Conservation (phyloP, 2,113 vertebrate genomes). For the Callaeas wilsoni region DNA sequence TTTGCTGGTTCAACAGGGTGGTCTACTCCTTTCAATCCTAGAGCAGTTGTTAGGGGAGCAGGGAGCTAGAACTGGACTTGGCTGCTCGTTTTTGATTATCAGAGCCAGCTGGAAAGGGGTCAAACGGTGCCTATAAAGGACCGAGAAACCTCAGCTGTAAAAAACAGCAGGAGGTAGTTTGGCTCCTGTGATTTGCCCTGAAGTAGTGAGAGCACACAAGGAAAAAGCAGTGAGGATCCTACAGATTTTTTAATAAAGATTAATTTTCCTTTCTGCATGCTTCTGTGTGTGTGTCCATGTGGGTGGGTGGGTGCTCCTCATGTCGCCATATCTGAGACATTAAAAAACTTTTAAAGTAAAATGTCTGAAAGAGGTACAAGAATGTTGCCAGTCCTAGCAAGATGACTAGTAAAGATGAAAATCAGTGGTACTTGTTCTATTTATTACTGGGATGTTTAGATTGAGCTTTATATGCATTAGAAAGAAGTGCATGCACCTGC, state of each 20-base stretch:
- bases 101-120: conserved; percentile 47
- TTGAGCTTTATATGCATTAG: background rate
- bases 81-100: background rate
- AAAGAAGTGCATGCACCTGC: background rate
- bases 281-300: rapidly evolving
- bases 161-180: background rate
- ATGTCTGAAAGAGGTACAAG: background rate
- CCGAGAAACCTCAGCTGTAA: conserved; percentile 18
- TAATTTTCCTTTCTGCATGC: background rate
- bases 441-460: background rate
- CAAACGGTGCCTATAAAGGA: conserved; percentile 36
- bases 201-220: background rate
- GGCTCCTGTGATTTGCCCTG: background rate
- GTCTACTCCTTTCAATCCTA: background rate
- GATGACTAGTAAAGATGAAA: background rate
- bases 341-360: background rate
- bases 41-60: background rate
- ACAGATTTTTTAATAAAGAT: background rate
- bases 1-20: conserved; percentile 15
- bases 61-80: background rate
- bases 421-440: background rate
- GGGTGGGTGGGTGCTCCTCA: background rate
- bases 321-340: rapidly evolving
- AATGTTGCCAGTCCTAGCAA: background rate
- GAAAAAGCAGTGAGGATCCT: background rate